phyloP scores from a whole-genome alignment of 1,140 invertebrate species.

The Medauroidea extradentata region DNA sequence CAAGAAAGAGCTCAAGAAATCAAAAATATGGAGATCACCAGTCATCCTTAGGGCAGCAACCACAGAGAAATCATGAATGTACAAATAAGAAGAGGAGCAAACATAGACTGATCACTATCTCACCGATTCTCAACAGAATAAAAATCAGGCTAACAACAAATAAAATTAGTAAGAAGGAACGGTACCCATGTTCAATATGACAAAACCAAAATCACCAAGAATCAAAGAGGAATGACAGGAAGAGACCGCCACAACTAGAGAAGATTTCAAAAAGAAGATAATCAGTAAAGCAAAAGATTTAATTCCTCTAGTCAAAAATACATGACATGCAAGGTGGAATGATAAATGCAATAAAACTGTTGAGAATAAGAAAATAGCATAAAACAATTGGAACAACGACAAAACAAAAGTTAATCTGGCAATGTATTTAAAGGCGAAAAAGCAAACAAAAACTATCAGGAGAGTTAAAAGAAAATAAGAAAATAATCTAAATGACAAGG shows the following conservation, averaged over 20 bases:
- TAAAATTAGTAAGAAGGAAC: background rate
- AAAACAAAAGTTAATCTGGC: background rate
- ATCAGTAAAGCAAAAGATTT: background rate
- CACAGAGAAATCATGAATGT: conserved; percentile 1
- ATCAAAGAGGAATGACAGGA: background rate
- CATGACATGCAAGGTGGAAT: background rate
- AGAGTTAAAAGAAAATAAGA: background rate
- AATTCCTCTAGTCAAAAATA: background rate
- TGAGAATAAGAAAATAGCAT: background rate
- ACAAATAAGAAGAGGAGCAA: background rate
- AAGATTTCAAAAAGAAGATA: background rate
- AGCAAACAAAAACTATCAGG: background rate
- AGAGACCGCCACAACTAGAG: background rate
- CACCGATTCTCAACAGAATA: too few species aligned
- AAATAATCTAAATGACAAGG: background rate
- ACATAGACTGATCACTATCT: too few species aligned
- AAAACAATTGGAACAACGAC: background rate
- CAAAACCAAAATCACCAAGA: background rate
- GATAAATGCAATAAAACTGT: background rate
- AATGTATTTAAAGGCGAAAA: background rate
- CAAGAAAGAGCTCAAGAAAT: background rate
- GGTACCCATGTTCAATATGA: background rate
- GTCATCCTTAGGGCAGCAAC: background rate
- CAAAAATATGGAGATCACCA: background rate
- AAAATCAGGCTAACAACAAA: background rate